Evolutionary conservation across 2,113 vertebrate genomes (phyloP).

Genomic region (Cinclus cinclus): DNA sequence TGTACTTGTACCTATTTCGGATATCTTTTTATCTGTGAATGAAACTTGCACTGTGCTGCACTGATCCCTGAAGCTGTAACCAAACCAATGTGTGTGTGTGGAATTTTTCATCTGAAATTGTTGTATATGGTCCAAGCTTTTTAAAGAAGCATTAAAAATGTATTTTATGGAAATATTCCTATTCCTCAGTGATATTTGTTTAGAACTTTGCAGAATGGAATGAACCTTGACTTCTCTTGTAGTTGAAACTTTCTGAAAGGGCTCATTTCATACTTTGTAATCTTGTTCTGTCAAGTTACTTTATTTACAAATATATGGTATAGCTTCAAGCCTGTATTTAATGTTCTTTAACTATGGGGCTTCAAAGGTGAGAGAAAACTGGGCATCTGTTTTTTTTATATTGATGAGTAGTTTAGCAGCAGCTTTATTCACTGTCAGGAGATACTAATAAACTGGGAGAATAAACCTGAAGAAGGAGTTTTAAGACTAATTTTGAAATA

Average conservation of each 20-base stretch:
- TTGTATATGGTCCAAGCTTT: background rate
- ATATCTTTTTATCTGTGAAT: conserved; percentile 41
- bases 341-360: background rate
- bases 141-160: background rate
- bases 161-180: background rate
- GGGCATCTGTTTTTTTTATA: background rate
- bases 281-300: conserved; percentile 39
- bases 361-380: background rate
- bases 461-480: background rate
- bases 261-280: conserved; percentile 45
- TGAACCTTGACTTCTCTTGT: background rate
- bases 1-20: background rate
- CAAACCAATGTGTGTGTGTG: conserved; percentile 1
- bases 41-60: conserved; percentile 47
- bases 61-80: conserved; percentile 54
- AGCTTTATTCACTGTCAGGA: background rate
- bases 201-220: background rate
- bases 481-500: background rate
- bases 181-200: background rate
- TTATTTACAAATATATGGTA: conserved; percentile 57
- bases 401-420: background rate
- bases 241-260: conserved; percentile 25
- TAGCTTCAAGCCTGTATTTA: conserved; percentile 44
- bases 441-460: background rate
- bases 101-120: background rate